phyloP scores from a whole-genome alignment of 2,888 invertebrate species.

The Caenorhabditis panamensis region DNA sequence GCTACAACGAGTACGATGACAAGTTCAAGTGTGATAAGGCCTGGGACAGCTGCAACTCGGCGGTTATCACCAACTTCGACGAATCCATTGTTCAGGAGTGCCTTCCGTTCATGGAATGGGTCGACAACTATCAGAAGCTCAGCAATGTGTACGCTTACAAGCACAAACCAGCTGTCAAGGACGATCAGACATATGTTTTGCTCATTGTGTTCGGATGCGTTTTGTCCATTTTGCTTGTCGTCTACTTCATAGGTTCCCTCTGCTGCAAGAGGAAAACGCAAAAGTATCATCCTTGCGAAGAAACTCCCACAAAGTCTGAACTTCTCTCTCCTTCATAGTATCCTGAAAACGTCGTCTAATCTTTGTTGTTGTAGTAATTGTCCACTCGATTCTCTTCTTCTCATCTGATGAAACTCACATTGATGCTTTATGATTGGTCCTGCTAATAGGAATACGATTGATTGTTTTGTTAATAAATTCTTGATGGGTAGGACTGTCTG shows the following conservation, averaged over 20 bases:
- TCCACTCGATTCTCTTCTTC: background rate
- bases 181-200: background rate
- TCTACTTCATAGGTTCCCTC: background rate
- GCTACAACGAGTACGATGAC: background rate
- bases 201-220: background rate
- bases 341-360: too few relatives aligned
- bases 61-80: background rate
- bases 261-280: background rate
- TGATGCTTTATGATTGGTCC: conserved; percentile 1
- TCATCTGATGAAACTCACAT: background rate
- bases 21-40: background rate
- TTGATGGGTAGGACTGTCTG: too few relatives aligned
- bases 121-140: background rate
- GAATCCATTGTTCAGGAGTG: conserved; percentile 3
- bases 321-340: background rate
- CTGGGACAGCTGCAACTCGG: conserved; percentile 19
- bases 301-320: background rate
- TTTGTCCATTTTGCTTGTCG: background rate
- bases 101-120: conserved; percentile 11
- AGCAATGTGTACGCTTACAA: background rate
- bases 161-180: background rate
- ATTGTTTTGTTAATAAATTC: too few relatives aligned
- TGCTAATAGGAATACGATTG: too few relatives aligned
- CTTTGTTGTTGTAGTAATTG: conserved; percentile 5
- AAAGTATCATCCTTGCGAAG: background rate